These are phyloP conservation scores for Scophthalmus maximus DNA, from an alignment of 2,113 vertebrate species.

Conservation along the genomic window DNA sequence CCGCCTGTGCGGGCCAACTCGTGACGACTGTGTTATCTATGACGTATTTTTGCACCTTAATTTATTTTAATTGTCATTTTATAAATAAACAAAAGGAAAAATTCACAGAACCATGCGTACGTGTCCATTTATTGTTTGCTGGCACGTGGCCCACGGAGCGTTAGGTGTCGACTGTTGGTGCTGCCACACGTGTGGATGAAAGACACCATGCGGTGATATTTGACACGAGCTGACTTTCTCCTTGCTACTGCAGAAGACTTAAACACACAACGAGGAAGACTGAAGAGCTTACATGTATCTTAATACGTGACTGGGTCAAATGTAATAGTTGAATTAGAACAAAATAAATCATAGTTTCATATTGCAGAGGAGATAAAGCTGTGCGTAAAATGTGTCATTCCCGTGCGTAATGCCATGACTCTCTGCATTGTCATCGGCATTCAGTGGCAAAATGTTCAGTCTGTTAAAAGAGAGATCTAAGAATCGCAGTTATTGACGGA, in stretches of 20 bases:
- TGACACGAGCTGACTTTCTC: conserved; percentile 6
- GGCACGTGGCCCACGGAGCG: conserved; percentile 33
- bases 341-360: neutral
- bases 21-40: conserved; percentile 1
- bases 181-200: neutral
- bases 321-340: neutral
- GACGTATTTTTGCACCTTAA: conserved; percentile 62
- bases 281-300: neutral
- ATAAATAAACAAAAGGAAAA: conserved; percentile 51
- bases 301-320: neutral
- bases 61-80: conserved; percentile 48
- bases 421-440: too few relatives aligned
- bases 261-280: neutral
- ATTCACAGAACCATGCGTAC: neutral
- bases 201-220: conserved; percentile 26
- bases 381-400: conserved; percentile 21
- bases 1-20: neutral
- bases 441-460: too few relatives aligned
- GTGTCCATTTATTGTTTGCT: conserved; percentile 5
- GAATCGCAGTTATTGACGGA: neutral
- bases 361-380: neutral
- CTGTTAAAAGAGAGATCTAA: too few relatives aligned
- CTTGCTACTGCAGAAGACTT: neutral
- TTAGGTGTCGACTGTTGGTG: conserved; percentile 2
- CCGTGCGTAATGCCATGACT: neutral